Base-by-base conservation (phyloP, 2,797 vertebrate species). In the Spinibarbus caldwelli region DNA sequence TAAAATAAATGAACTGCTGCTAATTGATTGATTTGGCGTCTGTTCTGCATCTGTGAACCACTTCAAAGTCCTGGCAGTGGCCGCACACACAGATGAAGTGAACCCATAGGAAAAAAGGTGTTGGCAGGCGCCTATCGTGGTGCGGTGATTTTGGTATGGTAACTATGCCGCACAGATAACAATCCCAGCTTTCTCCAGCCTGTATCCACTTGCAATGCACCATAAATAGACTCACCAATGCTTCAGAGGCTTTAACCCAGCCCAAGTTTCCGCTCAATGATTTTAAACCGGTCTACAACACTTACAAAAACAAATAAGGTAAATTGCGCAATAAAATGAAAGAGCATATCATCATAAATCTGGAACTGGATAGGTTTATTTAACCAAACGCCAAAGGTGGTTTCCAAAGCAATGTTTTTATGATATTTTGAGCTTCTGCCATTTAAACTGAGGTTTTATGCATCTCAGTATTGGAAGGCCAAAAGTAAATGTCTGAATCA, bases 81-180 rank as follows among this genome's bases (percentile, higher is more conserved):
- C 34, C 26, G 4, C 66, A 23, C 45, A 57, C 83, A 82, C 78
- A 82, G 84, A 84, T 72, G 59, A 86, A 86, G 85, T 85, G 80
- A 45, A 68, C 76, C 45, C 82, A 73, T 36, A 89, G 85, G 89
- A 76, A 86, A 80, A 73, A 78, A 86, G 90, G 92, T 92, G 91
- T 92, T 91, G 91, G 89, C 92, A 93, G 92, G 92, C 66, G 29
- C 23, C 59, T 77, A 79, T 84, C 87, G 84, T 82, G 85, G 87
- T 75, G 75, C 82, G 78, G 85, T 81, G 57, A 77, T 85, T 78
- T 80, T 43, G 83, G 82, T 88, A 66, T 88, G 87, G 80, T 62
- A 90, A 86, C 82, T 88, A 84, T 89, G 88, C 85, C 75, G 82
- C 64, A 86, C 10, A 86, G 92, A 93, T 93, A 91, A 91, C 88